Base-by-base conservation (phyloP, 2,888 invertebrate genomes). In the Dryococelus australis region DNA sequence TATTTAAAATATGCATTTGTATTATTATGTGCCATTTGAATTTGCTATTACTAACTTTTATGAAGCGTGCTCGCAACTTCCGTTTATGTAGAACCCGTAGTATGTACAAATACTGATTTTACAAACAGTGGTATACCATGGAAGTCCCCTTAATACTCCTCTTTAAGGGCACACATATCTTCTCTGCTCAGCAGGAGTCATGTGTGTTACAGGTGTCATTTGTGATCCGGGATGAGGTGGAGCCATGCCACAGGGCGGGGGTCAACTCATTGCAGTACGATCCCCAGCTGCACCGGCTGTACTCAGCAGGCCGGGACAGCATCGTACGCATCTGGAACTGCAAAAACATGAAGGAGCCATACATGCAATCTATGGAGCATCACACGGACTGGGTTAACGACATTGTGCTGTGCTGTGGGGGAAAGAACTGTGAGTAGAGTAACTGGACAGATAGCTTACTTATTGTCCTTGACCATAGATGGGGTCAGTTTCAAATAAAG, bases 351-450 rank as follows among this genome's bases (percentile, higher is more conserved):
- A 94, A 95, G 92, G 96, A 97, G 89, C 95, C 95, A 86, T 99
- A 98, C 92, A 94, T 98, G 88, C 97, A 98, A 91, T 98, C 99
- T 51, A 98, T 99, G 98, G 99, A 99, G 92, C 99, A 99, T 93
- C 99, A 99, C 92, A 99, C 99, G 4, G 99, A 99, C 93, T 99
- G 99, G 99, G 99, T 99, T 85, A 99, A 99, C 93, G 99, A 99
- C 93, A 98, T 99, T 92, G 97, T 99, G 79, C 94, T 99, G 47
- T 99, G 99, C 92, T 99, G 99, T 92, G 97, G 97, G 89, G 99
- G 99, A 78, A 96, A 98, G 92, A 98, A 99, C 93, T 95, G 97
- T 97, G 93, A 93, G 94, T 93, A 87, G 4, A 35, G 4, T 4
- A 3, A 4, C 35, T 35, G 35, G 4, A 3, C 35, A 35, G 35